A percentile compares a stretch with the other conserved stretches of the same genome.
Conservation (phyloP, 1,140 invertebrate genomes). For the Calephelis nemesis region DNA sequence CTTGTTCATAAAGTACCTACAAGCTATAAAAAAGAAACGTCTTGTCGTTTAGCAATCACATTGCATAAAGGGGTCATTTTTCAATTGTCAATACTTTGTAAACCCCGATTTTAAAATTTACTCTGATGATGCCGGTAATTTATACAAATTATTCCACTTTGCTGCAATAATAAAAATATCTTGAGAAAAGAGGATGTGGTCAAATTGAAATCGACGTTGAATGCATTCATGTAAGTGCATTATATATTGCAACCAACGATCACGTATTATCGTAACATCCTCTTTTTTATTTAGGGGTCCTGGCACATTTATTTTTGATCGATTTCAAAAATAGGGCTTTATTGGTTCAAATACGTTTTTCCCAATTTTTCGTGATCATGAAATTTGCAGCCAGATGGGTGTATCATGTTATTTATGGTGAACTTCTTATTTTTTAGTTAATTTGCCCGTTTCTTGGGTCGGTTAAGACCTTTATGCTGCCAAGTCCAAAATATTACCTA, state of each 20-base stretch:
- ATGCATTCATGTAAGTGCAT: slow-evolving; percentile 72
- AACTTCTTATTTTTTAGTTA: no score
- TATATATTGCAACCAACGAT: slow-evolving; percentile 68
- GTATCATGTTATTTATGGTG: no score
- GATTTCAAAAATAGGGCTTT: no score
- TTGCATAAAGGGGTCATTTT: slow-evolving; percentile 14
- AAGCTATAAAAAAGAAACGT: no score
- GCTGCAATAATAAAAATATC: slow-evolving; percentile 58
- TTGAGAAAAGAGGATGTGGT: slow-evolving; percentile 72
- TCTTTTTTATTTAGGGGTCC: slow-evolving; percentile 51
- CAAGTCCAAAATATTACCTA: no score
- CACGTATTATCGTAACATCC: slow-evolving; percentile 64
- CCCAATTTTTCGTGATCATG: no score
- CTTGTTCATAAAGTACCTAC: no score
- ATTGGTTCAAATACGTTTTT: no score
- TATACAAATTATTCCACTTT: slow-evolving; percentile 49
- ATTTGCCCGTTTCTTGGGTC: no score
- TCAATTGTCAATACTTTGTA: slow-evolving; percentile 21
- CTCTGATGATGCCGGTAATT: slow-evolving; percentile 24
- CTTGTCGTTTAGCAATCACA: not conserved
- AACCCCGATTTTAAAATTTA: slow-evolving; percentile 17
- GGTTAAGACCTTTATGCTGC: no score
- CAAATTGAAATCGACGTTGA: slow-evolving; percentile 74
- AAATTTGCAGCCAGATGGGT: no score
- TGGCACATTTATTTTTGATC: no score